These are phyloP conservation scores for Pandion haliaetus DNA, from an alignment of 2,113 vertebrate genomes.

Conservation along the genomic window DNA sequence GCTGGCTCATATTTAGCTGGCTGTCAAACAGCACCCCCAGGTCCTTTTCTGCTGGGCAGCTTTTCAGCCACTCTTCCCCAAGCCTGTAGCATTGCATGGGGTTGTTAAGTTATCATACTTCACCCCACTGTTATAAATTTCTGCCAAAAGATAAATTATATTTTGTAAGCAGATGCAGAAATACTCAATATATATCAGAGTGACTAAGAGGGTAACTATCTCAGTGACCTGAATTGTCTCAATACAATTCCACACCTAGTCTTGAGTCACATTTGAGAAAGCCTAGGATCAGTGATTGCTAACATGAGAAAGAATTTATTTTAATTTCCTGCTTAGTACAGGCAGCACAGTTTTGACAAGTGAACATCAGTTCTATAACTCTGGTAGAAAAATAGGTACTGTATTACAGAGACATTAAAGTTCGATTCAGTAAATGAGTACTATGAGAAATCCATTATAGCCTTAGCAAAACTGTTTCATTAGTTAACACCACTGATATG, in stretches of 20 bases:
- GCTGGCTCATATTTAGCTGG: no score
- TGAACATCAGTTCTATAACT: background rate
- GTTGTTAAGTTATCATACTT: background rate
- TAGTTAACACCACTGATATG: background rate
- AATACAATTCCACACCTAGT: background rate
- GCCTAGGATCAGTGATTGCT: background rate
- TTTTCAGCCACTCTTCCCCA: no score
- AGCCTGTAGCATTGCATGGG: no score
- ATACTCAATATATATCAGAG: background rate
- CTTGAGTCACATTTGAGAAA: background rate
- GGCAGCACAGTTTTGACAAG: background rate
- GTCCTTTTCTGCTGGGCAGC: no score
- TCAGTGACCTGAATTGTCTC: background rate
- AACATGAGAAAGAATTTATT: background rate
- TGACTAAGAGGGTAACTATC: background rate
- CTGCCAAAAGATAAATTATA: background rate
- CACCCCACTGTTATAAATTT: background rate
- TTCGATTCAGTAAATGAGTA: background rate
- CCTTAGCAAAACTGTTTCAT: background rate
- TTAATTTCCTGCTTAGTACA: background rate
- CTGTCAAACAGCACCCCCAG: no score
- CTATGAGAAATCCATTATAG: background rate
- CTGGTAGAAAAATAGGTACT: background rate
- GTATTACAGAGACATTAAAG: background rate
- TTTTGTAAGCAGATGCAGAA: background rate